Conservation (phyloP, 2,113 vertebrate species). For the Callopanchax toddi region DNA sequence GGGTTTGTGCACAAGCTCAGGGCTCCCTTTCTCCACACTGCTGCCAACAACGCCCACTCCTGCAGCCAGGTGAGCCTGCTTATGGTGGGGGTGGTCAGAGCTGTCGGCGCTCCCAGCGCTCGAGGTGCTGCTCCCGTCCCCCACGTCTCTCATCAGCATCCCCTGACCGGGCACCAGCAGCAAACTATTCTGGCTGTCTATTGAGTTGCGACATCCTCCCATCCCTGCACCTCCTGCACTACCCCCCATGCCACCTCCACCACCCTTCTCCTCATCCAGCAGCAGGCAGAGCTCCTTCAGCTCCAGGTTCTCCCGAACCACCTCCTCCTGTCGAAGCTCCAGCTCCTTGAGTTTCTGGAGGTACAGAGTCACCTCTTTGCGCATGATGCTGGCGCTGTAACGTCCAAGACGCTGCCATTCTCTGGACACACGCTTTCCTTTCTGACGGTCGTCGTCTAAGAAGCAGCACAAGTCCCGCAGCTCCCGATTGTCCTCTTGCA, state of each 20-base stretch:
- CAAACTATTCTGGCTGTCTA: constrained; percentile 94
- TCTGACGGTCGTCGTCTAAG: constrained; percentile 96
- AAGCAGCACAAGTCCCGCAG: constrained; percentile 97
- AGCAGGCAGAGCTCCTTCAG: constrained; percentile 94
- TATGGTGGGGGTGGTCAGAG: constrained; percentile 88
- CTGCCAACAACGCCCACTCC: constrained; percentile 56
- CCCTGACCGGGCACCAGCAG: constrained; percentile 80
- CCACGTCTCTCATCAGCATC: constrained; percentile 87
- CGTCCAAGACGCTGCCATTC: constrained; percentile 97
- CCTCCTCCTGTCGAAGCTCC: constrained; percentile 93
- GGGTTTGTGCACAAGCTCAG: constrained; percentile 87
- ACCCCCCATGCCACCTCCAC: constrained; percentile 44
- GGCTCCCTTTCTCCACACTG: constrained; percentile 80
- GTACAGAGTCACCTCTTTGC: constrained; percentile 95
- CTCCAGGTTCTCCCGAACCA: constrained; percentile 93
- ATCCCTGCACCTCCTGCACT: constrained; percentile 42
- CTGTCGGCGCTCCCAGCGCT: constrained; percentile 93
- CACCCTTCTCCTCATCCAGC: constrained; percentile 90
- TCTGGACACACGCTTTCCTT: constrained; percentile 93
- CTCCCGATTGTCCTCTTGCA: constrained; percentile 97
- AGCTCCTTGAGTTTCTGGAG: constrained; percentile 95
- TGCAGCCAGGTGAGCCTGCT: constrained; percentile 86
- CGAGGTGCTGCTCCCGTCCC: constrained; percentile 95
- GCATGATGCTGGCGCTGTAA: constrained; percentile 93
- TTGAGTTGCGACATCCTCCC: constrained; percentile 90